Evolutionary conservation across 92 coral and sea anemone genomes (phyloP), one percentile per base, ranked within the genome.

Genomic region (Zoanthus sansibaricus): DNA sequence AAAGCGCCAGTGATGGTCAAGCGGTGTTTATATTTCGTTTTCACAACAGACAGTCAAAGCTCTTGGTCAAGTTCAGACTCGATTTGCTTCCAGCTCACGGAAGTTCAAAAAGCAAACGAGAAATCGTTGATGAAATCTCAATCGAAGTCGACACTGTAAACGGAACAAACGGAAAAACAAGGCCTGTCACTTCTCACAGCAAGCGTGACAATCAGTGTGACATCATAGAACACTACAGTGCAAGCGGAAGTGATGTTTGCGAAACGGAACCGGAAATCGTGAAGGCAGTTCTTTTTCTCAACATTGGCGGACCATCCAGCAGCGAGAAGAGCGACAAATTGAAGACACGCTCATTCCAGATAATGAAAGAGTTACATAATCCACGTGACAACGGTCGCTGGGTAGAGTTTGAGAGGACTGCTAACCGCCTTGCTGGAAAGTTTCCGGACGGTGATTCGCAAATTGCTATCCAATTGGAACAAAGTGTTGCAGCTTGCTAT

Each of bases 381-480:
- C 86, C 75, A 33, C 94, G 96, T 42, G 96, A 93, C 79, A 93
- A 93, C 33, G 96, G 92, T 8, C 62, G 45, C 59, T 93, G 96
- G 96, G 87, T 25, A 13, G 71, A 76, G 30, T 93, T 93, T 71
- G 75, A 88, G 42, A 68, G 42, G 8, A 18, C 6, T 12, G 73
- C 87, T 11, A 68, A 33, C 16, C 15, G 49, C 69, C 82, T 93
- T 61, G 74, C 88, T 48, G 55, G 46, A 17, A 9, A 78, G 72
- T 84, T 48, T 59, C 4, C 42, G 44, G 91, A 87, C 67, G 1
- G 7, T 3, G 96, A 93, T 78, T 87, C 92, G 9, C 86, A 79
- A 64, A 86, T 93, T 13, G 73, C 89, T 16, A 86, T 93, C 47
- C 56, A 51, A 42, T 86, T 93, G 20, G 96, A 93, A 72, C 78